Evolutionary conservation across 1,140 invertebrate species (phyloP).

Genomic region (Drosophila trapezifrons): DNA sequence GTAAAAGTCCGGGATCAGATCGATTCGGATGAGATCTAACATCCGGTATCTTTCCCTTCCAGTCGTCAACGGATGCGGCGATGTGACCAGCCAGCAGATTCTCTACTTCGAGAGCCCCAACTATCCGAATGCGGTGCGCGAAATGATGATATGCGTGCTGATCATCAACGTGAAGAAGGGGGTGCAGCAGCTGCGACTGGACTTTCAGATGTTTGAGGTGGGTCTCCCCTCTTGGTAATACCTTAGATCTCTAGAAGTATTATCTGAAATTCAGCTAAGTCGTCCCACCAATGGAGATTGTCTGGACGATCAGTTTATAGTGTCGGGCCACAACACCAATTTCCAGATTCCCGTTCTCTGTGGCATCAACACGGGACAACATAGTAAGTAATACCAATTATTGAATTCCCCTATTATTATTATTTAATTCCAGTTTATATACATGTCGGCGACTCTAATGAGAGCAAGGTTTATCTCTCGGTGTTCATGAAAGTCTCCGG

Average conservation of each 20-base stretch:
- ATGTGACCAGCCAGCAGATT: conserved; percentile 85
- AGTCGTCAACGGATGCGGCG: conserved; percentile 87
- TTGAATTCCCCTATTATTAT: too few relatives aligned
- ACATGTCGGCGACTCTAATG: conserved; percentile 87
- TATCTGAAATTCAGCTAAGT: conserved; percentile 85
- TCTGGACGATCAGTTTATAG: conserved; percentile 88
- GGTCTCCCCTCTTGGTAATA: not conserved
- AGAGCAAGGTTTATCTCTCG: conserved; percentile 87
- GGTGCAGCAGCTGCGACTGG: conserved; percentile 88
- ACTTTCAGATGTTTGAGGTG: conserved; percentile 89
- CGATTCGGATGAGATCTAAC: not conserved
- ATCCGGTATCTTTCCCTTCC: conserved; percentile 30
- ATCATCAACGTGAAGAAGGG: conserved; percentile 86
- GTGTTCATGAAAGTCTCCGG: conserved; percentile 86
- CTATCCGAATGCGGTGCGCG: conserved; percentile 84
- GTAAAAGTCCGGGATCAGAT: conserved; percentile 27
- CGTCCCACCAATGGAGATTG: conserved; percentile 89
- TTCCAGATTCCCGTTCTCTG: conserved; percentile 89
- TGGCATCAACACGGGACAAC: conserved; percentile 90
- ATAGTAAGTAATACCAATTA: conserved; percentile 85
- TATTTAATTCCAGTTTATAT: conserved; percentile 87
- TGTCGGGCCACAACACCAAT: conserved; percentile 89
- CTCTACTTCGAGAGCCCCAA: conserved; percentile 87
- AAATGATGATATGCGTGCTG: conserved; percentile 86
- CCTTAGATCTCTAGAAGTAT: not conserved